Base-by-base conservation (phyloP, 1,140 invertebrate species). In the Sesamia nonagrioides region DNA sequence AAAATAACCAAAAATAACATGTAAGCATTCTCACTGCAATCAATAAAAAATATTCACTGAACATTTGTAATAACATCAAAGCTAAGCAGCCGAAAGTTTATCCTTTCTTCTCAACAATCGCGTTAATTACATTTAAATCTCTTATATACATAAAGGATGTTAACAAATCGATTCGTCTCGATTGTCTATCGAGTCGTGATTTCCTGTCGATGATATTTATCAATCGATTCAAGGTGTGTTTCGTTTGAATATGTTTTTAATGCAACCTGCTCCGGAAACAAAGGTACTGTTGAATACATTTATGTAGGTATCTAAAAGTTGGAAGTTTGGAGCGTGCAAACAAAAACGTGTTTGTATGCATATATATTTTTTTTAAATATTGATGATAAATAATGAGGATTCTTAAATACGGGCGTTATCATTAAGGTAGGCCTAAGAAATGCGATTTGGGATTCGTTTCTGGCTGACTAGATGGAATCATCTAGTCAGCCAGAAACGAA, bases 161-260 rank as follows among this genome's bases (percentile, higher is more conserved):
- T 68, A 63, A 73, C 56, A 77, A 82, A 80, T 72, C 81, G 81
- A 82, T 84, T 80, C 72, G 80, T 63, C 27, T 77, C 81, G 81
- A 82, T 82, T 82, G 81, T 82, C 77, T 79, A 56, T 73, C 56
- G 37, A 77, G 54, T 75, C 81, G 81, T 82, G 81, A 82, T 76
- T 79, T 82, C 81, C 81, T 79, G 54, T 75, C 75, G 75, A 78
- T 54, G 71, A 74, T 77, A 45, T 68, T 78, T 78, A 78, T 78
- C 63, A 50, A 68, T 73, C 45, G 69, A 79, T 74, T 79, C 58
- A 79, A 79, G 78, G 78, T 77, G 73, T 15, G 61, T 77, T 77
- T 17, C 33, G 45, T 54, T 76, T 76, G 60, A 76, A 76, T 66
- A 66, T 27, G 58, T 54, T 63, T 66, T 76, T 76, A 52, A 76